These are phyloP conservation scores for Pollenia griseotomentosa DNA, from an alignment of 2,888 invertebrate genomes.

Conservation along the genomic window DNA sequence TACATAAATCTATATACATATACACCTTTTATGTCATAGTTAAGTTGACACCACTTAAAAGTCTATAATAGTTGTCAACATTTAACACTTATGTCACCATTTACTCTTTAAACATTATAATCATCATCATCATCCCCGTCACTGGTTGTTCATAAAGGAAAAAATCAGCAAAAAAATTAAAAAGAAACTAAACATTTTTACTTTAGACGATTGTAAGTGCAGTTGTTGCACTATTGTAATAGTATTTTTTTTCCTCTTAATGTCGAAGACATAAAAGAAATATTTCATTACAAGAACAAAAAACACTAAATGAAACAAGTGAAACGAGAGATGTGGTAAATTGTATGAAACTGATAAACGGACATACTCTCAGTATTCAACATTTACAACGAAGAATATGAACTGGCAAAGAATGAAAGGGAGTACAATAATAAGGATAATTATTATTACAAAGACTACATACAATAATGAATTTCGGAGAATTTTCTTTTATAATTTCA, in stretches of 20 bases:
- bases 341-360: neutral
- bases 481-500: too few relatives aligned
- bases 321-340: neutral
- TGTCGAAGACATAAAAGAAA: neutral
- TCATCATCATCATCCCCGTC: conserved; percentile 58
- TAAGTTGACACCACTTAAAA: conserved; percentile 35
- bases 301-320: conserved; percentile 2
- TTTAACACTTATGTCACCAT: conserved; percentile 64
- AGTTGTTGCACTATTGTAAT: too few relatives aligned
- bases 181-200: conserved; percentile 10
- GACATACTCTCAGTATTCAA: neutral
- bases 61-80: conserved; percentile 57
- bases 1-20: neutral
- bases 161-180: neutral
- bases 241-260: too few relatives aligned
- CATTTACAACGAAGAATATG: conserved; percentile 7
- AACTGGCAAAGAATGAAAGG: conserved; percentile 7
- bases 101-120: conserved; percentile 59
- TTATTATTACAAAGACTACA: conserved; percentile 1
- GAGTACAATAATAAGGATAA: neutral
- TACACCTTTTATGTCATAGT: conserved; percentile 25
- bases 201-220: neutral
- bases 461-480: neutral
- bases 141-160: conserved; percentile 22
- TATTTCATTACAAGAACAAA: neutral